Evolutionary conservation across 2,797 vertebrate species (phyloP), one percentile per base, ranked within the genome.

Genomic region (Dipus sagitta): DNA sequence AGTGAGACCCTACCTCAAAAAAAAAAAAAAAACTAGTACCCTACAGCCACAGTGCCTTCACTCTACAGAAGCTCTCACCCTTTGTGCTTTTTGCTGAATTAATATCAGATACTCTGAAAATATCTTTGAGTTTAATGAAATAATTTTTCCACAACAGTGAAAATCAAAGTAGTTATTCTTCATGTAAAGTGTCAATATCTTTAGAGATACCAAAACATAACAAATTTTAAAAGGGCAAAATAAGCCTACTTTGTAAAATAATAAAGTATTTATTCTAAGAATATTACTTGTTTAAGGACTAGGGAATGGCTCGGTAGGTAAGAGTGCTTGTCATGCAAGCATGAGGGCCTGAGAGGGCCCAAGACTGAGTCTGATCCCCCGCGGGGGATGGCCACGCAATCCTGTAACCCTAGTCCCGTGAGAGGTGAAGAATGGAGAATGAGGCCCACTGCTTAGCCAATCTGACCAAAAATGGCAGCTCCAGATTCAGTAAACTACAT

Each of bases 61-160:
- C 96, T 95, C 79, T 68, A 97, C 83, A 88, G 75, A 97, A 74
- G 96, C 96, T 95, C 91, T 97, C 95, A 97, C 34, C 82, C 90
- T 96, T 67, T 86, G 17, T 81, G 94, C 79, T 97, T 97, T 97
- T 97, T 98, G 95, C 80, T 96, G 32, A 95, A 97, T 82, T 84
- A 97, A 14, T 82, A 97, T 54, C 32, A 93, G 94, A 88, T 81
- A 94, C 85, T 97, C 95, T 85, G 94, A 98, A 95, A 98, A 97
- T 97, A 98, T 97, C 96, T 96, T 98, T 97, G 54, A 97, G 96
- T 90, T 96, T 90, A 96, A 92, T 47, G 90, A 95, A 81, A 91
- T 62, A 1, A 62, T 89, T 97, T 97, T 96, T 92, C 94, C 24
- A 93, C 8, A 96, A 93, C 95, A 98, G 95, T 97, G 96, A 97